Evolutionary conservation across 2,888 invertebrate species (phyloP).

Genomic region (Mythimna vitellina): DNA sequence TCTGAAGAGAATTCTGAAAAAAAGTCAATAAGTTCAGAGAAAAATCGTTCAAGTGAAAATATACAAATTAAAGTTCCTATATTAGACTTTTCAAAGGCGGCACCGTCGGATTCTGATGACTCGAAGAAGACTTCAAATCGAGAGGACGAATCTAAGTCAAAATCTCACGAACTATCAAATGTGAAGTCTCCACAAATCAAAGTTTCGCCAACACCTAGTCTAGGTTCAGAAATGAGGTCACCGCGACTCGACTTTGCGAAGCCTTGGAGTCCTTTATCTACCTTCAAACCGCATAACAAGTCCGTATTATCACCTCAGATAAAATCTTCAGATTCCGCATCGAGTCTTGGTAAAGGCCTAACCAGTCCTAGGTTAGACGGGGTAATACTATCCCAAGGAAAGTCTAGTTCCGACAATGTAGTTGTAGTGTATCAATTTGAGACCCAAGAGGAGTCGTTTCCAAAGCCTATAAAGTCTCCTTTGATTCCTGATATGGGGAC

Average conservation of each 20-base stretch:
- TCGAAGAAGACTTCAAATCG: slow-evolving; percentile 73
- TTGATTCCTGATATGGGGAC: slow-evolving; percentile 82
- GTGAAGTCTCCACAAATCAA: slow-evolving; percentile 78
- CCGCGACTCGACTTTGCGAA: slow-evolving; percentile 81
- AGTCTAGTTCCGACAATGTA: slow-evolving; percentile 84
- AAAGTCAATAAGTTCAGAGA: slow-evolving; percentile 73
- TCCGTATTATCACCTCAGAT: slow-evolving; percentile 73
- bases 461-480: slow-evolving; percentile 81
- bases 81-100: slow-evolving; percentile 78
- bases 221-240: slow-evolving; percentile 77
- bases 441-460: slow-evolving; percentile 77
- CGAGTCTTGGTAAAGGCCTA: slow-evolving; percentile 78
- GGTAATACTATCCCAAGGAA: slow-evolving; percentile 86
- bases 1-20: slow-evolving; percentile 79
- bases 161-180: slow-evolving; percentile 60
- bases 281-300: slow-evolving; percentile 81
- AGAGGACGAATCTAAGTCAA: slow-evolving; percentile 76
- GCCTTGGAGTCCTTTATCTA: slow-evolving; percentile 82
- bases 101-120: slow-evolving; percentile 81
- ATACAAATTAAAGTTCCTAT: slow-evolving; percentile 84
- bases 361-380: slow-evolving; percentile 85
- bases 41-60: slow-evolving; percentile 70
- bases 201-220: slow-evolving; percentile 80
- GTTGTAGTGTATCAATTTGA: slow-evolving; percentile 88
- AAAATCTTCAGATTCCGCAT: slow-evolving; percentile 81